Evolutionary conservation across 2,113 vertebrate species (phyloP), one percentile per base, ranked within the genome.

Genomic region (Lonchura striata): DNA sequence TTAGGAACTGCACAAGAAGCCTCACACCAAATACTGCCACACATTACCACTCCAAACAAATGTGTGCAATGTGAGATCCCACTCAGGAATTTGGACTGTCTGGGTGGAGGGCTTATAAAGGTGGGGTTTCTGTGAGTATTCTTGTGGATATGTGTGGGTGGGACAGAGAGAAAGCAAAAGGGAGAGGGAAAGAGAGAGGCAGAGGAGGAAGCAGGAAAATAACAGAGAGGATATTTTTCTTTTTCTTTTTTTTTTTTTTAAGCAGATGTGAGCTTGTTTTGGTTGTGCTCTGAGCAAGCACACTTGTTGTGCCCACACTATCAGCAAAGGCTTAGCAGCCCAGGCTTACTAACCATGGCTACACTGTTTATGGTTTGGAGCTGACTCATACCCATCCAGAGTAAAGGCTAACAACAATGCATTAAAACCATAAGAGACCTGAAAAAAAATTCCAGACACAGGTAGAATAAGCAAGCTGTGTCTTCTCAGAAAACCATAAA

Each of bases 341-440:
- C 59, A 31, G 88, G 90, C 76, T 97, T 94, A 83, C 91, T 93
- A 95, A 95, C 88, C 92, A 95, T 86, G 94, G 91, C 95, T 96
- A 92, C 92, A 35, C 79, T 90, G 95, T 90, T 94, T 92, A 90
- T 66, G 80, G 82, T 86, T 96, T 83, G 72, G 47, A 92, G 82
- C 76, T 94, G 94, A 88, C 94, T 96, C 92, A 93, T 31, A 66
- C 46, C 66, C 80, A 90, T 31, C 85, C 59, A 75, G 76, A 90
- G 80, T 33, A 52, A 85, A 83, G 82, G 79, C 85, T 90, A 63
- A 88, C 90, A 94, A 59, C 79, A 47, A 39, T 6, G 25, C 46
- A 46, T 50, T 53, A 53, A 76, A 82, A 77, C 25, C 63, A 9
- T 57, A 37, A 85, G 31, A 65, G 35, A 85, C 28, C 44, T 72